phyloP scores from a whole-genome alignment of 2,888 invertebrate species.

The Dolomedes plantarius region DNA sequence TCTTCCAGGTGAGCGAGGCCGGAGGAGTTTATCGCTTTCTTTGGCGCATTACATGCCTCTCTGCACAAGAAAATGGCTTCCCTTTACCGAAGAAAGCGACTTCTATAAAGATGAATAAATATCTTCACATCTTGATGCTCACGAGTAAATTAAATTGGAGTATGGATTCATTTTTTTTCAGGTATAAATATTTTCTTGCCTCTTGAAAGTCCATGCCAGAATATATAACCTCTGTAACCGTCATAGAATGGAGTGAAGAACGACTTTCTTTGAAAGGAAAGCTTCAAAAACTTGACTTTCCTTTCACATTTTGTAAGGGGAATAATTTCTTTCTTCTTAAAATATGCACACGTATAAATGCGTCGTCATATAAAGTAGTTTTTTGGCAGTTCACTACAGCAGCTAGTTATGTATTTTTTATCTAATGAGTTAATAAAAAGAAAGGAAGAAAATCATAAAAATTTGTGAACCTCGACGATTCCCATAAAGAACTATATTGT shows the following conservation, averaged over 20 bases:
- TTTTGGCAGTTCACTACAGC: too few species aligned
- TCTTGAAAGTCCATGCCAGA: background rate
- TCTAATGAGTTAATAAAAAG: too few species aligned
- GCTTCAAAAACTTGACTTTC: slow-evolving; percentile 1
- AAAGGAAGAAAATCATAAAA: too few species aligned
- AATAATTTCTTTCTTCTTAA: background rate
- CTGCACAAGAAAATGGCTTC: slow-evolving; percentile 61
- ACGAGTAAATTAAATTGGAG: slow-evolving; percentile 24
- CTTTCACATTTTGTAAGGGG: background rate
- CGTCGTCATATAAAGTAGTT: too few species aligned
- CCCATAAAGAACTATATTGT: too few species aligned
- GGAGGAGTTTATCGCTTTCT: slow-evolving; percentile 57
- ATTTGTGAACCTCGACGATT: too few species aligned
- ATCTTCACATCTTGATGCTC: slow-evolving; percentile 33
- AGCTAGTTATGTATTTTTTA: too few species aligned
- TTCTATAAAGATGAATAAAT: slow-evolving; percentile 55
- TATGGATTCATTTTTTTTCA: slow-evolving; percentile 6
- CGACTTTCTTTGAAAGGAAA: background rate
- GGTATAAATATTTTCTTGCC: slow-evolving; percentile 15
- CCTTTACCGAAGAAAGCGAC: slow-evolving; percentile 48
- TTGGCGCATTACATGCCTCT: slow-evolving; percentile 55
- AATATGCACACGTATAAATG: too few species aligned
- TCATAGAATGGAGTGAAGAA: background rate
- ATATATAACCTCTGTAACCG: background rate
- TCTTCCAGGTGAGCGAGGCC: slow-evolving; percentile 19